A percentile compares a stretch with the other conserved stretches of the same genome.
Conservation (phyloP, 2,888 invertebrate species). For the Arrhopalites spinosus region DNA sequence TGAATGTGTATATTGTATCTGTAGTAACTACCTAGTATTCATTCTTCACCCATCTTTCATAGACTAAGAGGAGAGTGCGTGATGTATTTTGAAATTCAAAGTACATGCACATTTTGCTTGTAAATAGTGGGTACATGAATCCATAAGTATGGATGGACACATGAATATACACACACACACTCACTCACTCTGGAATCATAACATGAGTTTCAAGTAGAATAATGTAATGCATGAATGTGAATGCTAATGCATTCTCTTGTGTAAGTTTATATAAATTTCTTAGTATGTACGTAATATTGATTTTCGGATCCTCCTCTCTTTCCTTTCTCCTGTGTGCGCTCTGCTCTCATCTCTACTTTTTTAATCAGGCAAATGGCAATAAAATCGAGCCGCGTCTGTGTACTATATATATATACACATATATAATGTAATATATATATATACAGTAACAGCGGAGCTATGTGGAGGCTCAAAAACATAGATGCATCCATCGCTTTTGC, state of each 20-base stretch:
- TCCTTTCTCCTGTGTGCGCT: slow-evolving; percentile 2
- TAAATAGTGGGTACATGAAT: not conserved
- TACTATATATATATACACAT: not conserved
- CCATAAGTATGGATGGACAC: not conserved
- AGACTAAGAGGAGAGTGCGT: not conserved
- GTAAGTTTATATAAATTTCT: slow-evolving; percentile 12
- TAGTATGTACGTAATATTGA: slow-evolving; percentile 23
- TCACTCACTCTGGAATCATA: not conserved
- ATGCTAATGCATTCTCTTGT: slow-evolving; percentile 7
- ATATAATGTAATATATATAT: slow-evolving; percentile 8
- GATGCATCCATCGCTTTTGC: slow-evolving; percentile 1
- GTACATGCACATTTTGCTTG: not conserved
- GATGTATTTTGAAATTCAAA: slow-evolving; percentile 5
- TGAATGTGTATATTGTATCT: too few relatives aligned
- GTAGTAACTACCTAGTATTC: too few relatives aligned
- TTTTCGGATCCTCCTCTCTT: slow-evolving; percentile 20
- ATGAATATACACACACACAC: not conserved
- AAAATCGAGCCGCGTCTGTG: slow-evolving; percentile 43
- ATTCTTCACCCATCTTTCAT: too few relatives aligned
- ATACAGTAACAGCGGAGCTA: not conserved
- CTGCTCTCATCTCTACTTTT: slow-evolving; percentile 42
- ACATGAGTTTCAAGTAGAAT: slow-evolving; percentile 16
- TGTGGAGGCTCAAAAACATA: not conserved
- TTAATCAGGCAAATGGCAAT: slow-evolving; percentile 56
- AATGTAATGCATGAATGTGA: slow-evolving; percentile 12